Percentiles rank a stretch among this genome's conserved stretches.
These are phyloP conservation scores for Isoperla grammatica DNA, from an alignment of 2,888 invertebrate genomes.

Conservation along the genomic window DNA sequence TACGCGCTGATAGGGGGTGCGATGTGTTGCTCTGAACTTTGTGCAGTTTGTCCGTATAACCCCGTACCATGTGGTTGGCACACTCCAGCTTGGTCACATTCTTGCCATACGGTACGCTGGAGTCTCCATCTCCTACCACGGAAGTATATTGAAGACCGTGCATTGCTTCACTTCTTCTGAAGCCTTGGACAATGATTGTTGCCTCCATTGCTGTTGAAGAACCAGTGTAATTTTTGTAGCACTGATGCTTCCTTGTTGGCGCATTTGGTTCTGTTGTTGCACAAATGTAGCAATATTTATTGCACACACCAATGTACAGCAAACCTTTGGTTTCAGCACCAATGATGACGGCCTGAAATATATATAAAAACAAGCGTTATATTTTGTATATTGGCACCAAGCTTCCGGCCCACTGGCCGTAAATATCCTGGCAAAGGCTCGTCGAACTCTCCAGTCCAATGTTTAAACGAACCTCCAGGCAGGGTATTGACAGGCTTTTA, in stretches of 20 bases:
- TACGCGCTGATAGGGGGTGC: not conserved
- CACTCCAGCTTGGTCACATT: slow-evolving; percentile 30
- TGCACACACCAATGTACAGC: slow-evolving; percentile 1
- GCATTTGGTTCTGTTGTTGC: not conserved
- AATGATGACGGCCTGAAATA: slow-evolving; percentile 11
- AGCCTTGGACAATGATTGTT: slow-evolving; percentile 8
- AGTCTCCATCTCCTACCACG: slow-evolving; percentile 31
- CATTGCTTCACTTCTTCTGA: slow-evolving; percentile 2
- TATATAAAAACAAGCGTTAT: too few relatives aligned
- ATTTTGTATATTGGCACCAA: too few relatives aligned
- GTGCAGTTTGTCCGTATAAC: slow-evolving; percentile 22
- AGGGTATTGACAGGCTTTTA: too few relatives aligned
- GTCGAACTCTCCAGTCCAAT: too few relatives aligned
- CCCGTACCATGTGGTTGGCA: slow-evolving; percentile 26
- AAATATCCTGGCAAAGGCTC: too few relatives aligned
- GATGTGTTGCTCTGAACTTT: not conserved
- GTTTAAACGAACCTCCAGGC: too few relatives aligned
- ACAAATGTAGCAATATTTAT: slow-evolving; percentile 15
- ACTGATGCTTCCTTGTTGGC: not conserved
- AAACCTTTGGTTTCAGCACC: slow-evolving; percentile 1
- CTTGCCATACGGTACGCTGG: slow-evolving; percentile 15
- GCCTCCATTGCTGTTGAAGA: slow-evolving; percentile 17
- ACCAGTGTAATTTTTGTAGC: slow-evolving; percentile 10
- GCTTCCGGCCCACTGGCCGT: too few relatives aligned
- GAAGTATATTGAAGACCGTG: slow-evolving; percentile 9